These are phyloP conservation scores for Drosophila varians DNA, from an alignment of 1,140 invertebrate genomes.

Conservation along the genomic window DNA sequence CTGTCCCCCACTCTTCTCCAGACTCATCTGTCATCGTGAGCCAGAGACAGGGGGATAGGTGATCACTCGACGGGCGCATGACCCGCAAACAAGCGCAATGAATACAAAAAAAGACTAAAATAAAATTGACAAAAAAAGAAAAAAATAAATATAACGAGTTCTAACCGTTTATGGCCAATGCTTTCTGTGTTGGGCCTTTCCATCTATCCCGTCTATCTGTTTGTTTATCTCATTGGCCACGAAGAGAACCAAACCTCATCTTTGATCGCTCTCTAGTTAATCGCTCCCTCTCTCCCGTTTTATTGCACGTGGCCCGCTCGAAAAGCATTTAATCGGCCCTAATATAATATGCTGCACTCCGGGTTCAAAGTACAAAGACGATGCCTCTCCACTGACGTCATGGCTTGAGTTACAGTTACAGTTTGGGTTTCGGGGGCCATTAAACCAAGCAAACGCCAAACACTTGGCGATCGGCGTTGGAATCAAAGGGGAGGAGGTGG, in stretches of 20 bases:
- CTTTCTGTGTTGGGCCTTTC: conserved; percentile 9
- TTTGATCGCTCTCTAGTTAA: neutral
- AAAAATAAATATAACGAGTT: conserved; percentile 38
- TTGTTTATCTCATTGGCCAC: conserved; percentile 54
- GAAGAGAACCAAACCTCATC: conserved; percentile 8
- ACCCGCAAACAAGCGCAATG: conserved; percentile 34
- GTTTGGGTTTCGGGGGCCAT: conserved; percentile 40
- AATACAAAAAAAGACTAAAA: neutral
- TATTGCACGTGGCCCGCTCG: conserved; percentile 21
- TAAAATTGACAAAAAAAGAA: neutral
- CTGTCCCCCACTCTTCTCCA: neutral
- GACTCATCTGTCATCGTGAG: conserved; percentile 7
- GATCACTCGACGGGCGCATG: conserved; percentile 69
- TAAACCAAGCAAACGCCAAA: conserved; percentile 38
- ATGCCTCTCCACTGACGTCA: conserved; percentile 57
- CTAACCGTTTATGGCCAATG: conserved; percentile 59
- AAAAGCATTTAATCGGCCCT: conserved; percentile 23
- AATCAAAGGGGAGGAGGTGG: neutral
- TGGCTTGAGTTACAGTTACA: conserved; percentile 49
- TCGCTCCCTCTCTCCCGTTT: neutral
- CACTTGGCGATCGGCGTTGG: conserved; percentile 22
- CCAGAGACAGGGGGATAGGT: conserved; percentile 4
- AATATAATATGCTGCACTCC: conserved; percentile 1
- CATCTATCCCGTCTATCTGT: conserved; percentile 45
- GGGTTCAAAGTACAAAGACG: conserved; percentile 55